These are phyloP conservation scores for Syngnathoides biaculeatus DNA, from an alignment of 2,113 vertebrate genomes.

Conservation along the genomic window DNA sequence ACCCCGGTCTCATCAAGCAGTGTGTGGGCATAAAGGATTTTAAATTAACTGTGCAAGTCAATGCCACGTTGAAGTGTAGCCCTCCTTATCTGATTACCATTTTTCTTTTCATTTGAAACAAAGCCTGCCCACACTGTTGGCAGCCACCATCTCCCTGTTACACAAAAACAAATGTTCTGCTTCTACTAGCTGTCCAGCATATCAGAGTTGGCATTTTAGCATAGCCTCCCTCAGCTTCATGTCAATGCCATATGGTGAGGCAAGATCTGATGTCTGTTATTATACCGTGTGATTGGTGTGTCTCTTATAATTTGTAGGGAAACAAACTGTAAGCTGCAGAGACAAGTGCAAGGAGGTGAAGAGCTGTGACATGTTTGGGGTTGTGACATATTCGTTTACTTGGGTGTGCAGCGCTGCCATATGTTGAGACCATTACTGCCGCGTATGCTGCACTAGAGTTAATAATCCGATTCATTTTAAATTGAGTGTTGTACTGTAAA, in stretches of 20 bases:
- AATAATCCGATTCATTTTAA: not conserved
- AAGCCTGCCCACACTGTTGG: not conserved
- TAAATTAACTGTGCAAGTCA: not conserved
- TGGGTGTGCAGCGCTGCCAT: slow-evolving; percentile 16
- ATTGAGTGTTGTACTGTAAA: not conserved
- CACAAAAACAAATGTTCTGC: slow-evolving; percentile 29
- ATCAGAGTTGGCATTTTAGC: slow-evolving; percentile 36
- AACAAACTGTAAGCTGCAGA: not conserved
- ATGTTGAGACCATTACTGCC: slow-evolving; percentile 4
- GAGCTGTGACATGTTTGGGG: slow-evolving; percentile 13
- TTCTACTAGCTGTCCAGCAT: slow-evolving; percentile 35
- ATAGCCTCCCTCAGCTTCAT: slow-evolving; percentile 24
- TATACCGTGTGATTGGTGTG: slow-evolving; percentile 7
- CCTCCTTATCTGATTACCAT: not conserved
- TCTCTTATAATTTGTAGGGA: slow-evolving; percentile 12
- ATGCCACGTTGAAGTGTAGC: not conserved
- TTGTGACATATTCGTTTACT: slow-evolving; percentile 8
- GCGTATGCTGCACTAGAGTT: not conserved
- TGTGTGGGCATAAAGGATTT: not conserved
- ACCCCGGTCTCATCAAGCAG: not conserved
- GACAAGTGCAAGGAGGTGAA: slow-evolving; percentile 6
- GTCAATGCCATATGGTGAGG: slow-evolving; percentile 36
- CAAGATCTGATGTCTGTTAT: slow-evolving; percentile 28
- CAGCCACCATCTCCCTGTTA: slow-evolving; percentile 3
- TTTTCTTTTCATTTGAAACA: not conserved